Base-by-base conservation (phyloP, 2,888 invertebrate genomes). In the Acanthoscelides obtectus region DNA sequence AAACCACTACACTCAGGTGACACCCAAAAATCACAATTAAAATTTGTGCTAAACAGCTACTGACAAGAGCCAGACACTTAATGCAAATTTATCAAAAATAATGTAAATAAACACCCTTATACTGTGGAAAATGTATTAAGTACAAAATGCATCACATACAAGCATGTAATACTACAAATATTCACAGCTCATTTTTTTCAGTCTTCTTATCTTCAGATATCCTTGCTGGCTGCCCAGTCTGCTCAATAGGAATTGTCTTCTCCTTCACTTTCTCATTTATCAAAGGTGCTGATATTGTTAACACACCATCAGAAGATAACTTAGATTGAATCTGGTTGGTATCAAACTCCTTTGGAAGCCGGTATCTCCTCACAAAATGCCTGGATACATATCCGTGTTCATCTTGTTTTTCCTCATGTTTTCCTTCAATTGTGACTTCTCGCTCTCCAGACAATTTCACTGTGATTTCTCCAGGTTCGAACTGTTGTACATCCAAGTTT, bases 231-330 rank as follows among this genome's bases (percentile, higher is more conserved):
- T 75, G 67, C 1, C 74, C 74, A 21, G 73, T 74, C 67, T 75
- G 73, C n/a, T 64, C 64, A 19, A 75, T 72, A 5, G 75, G 73
- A 65, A 75, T 71, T 25, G 20, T 67, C 68, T 71, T 75, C 63
- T 74, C 70, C 68, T 69, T 69, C 17, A 73, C 69, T n/a, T 67
- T 27, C 66, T 64, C 67, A 20, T 68, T 70, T 25, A 71, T 27
- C 27, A 19, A 88, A 68, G 93, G 93, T 2, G 92, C 93, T 21
- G 90, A 88, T 64, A 94, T 86, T 70, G 89, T 89, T 74, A 94
- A 83, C 73, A 94, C 88, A 0, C 94, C 94, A 80, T 94, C 94
- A 1, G 91, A 90, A 25, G 94, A 93, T n/a, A 95, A 85, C 69
- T 90, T 91, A 1, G 94, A 94, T 74, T 90, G 89, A 0, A 95